A percentile compares a stretch with the other conserved stretches of the same genome.
Evolutionary conservation across 53 echinoderm and acorn worm species (phyloP).

Genomic region (Crossaster papposus): DNA sequence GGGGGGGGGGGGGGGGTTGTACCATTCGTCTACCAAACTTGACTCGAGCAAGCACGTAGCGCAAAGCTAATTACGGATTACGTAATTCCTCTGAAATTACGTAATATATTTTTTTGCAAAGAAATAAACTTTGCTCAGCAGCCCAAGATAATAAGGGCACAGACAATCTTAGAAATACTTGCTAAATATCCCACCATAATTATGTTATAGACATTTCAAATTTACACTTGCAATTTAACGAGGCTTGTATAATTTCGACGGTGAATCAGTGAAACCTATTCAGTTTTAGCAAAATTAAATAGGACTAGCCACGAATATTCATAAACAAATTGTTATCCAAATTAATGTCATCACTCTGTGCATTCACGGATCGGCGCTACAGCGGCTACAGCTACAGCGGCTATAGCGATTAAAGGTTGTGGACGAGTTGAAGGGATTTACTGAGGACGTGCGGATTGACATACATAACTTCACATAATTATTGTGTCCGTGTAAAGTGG

Average conservation of each 20-base stretch:
- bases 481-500: neutral
- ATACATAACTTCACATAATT: constrained; percentile 4
- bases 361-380: neutral
- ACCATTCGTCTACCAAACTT: too few species aligned
- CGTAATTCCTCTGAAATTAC: too few species aligned
- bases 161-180: too few species aligned
- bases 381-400: too few species aligned
- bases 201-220: neutral
- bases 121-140: too few species aligned
- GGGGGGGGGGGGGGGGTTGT: too few species aligned
- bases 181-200: too few species aligned
- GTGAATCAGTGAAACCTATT: neutral
- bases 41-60: too few species aligned
- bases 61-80: too few species aligned
- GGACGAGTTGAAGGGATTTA: neutral
- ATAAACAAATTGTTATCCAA: neutral
- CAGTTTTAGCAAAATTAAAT: neutral
- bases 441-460: constrained; percentile 1
- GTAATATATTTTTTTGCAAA: too few species aligned
- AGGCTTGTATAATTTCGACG: neutral
- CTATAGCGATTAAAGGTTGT: neutral
- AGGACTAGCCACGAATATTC: neutral
- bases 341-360: constrained; percentile 17
- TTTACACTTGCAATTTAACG: neutral
- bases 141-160: too few species aligned